Percentiles rank a stretch among this genome's conserved stretches.
These are phyloP conservation scores for Mythimna ferrago DNA, from an alignment of 2,888 invertebrate species.

Conservation along the genomic window DNA sequence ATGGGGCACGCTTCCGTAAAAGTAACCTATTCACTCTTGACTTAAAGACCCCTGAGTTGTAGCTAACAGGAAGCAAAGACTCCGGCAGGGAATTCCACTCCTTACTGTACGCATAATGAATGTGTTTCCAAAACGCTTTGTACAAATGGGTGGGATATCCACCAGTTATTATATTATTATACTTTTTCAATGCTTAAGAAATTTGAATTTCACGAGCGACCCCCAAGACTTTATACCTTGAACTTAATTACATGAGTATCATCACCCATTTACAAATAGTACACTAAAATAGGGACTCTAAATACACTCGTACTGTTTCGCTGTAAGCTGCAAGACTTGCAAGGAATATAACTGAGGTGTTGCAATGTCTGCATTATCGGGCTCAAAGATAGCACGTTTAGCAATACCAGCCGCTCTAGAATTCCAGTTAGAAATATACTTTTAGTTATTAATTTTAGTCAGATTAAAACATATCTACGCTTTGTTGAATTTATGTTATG, in stretches of 20 bases:
- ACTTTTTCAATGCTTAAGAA: too few species aligned
- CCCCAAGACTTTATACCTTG: too few species aligned
- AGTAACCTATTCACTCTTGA: too few species aligned
- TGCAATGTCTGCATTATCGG: conserved; percentile 36
- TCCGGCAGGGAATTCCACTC: too few species aligned
- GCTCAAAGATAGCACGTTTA: conserved; percentile 42
- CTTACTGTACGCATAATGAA: too few species aligned
- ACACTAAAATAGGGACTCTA: conserved; percentile 5
- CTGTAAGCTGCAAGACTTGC: conserved; percentile 18
- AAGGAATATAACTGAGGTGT: conserved; percentile 25
- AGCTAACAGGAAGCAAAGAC: too few species aligned
- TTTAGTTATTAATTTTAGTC: conserved; percentile 21
- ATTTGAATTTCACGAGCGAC: too few species aligned
- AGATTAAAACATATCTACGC: neutral
- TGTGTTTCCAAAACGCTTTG: too few species aligned
- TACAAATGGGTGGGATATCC: too few species aligned
- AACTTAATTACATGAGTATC: neutral
- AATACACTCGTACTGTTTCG: conserved; percentile 21
- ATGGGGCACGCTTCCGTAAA: too few species aligned
- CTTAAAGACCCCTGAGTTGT: too few species aligned
- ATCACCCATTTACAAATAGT: conserved; percentile 20
- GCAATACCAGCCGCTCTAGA: conserved; percentile 39
- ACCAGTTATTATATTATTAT: too few species aligned
- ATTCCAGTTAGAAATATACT: conserved; percentile 27
- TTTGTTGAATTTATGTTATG: neutral